phyloP scores from a whole-genome alignment of 2,888 invertebrate genomes.

The Suillia variegata region DNA sequence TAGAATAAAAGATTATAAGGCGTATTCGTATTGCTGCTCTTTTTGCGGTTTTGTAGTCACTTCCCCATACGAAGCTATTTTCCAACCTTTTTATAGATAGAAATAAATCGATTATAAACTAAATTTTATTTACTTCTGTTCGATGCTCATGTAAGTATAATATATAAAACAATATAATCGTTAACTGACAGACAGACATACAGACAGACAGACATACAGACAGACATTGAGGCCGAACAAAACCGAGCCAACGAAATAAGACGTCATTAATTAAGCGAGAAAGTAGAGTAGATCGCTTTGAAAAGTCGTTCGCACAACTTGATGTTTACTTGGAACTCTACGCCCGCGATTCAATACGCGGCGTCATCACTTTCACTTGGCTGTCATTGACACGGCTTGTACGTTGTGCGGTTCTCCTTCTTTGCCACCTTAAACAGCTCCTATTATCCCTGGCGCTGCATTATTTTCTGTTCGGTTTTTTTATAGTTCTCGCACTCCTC shows the following conservation, averaged over 20 bases:
- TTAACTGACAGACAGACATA: too few relatives aligned
- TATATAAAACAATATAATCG: too few relatives aligned
- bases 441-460: slow-evolving; percentile 36
- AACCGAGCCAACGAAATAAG: neutral
- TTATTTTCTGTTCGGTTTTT: slow-evolving; percentile 14
- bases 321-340: neutral
- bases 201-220: too few relatives aligned
- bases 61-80: too few relatives aligned
- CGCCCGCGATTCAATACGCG: neutral
- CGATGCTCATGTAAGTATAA: too few relatives aligned
- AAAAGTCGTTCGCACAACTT: neutral
- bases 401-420: neutral
- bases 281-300: neutral
- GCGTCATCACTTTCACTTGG: slow-evolving; percentile 1
- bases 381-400: neutral
- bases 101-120: too few relatives aligned
- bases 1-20: too few relatives aligned
- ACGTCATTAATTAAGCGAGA: neutral
- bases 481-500: slow-evolving; percentile 14
- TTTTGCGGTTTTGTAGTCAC: too few relatives aligned
- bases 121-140: too few relatives aligned
- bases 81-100: too few relatives aligned
- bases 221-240: too few relatives aligned
- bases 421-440: slow-evolving; percentile 41
- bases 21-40: too few relatives aligned